Evolutionary conservation across 2,888 invertebrate genomes (phyloP), one percentile per base, ranked within the genome.

Genomic region (Pachycephus smyrnensis): DNA sequence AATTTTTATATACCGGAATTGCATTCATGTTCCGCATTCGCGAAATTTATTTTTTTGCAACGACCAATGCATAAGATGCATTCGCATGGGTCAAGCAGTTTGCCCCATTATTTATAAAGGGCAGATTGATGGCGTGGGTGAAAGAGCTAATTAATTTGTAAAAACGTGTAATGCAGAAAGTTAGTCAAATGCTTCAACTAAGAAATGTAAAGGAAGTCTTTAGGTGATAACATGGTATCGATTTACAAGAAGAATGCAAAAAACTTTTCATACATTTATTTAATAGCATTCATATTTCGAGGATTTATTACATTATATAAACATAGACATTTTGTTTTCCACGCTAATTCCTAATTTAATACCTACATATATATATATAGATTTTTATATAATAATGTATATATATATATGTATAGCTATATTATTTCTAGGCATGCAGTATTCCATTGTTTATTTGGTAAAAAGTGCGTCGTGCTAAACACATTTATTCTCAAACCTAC

Each of bases 301-400:
- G 84, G 85, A 86, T 87, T 88, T 88, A 79, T 88, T 88, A 87
- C 85, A 87, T 88, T 86, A 86, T 87, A 87, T 87, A 88, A 88
- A 88, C 88, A 87, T 88, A 88, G 87, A 88, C 84, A 87, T 87
- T 88, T 87, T 86, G 75, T 79, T 80, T 75, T 81, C 80, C 78
- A 83, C 77, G 83, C 84, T 87, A 87, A 82, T 82, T 80, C 80
- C 85, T 86, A 87, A 82, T 81, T 86, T 84, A 84, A 84, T 81
- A 77, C 76, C 81, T 83, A 82, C 79, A 69, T 31, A 33, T 71
- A 71, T 71, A 71, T 31, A 71, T 71, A 32, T 55, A 55, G 55
- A 76, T 73, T 73, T 68, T 80, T 69, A 75, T 81, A 81, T 73
- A 83, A 36, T 81, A 83, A 82, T 73, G 77, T 82, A 71, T 76